phyloP scores from a whole-genome alignment of 2,888 invertebrate species.

The Hypomecis atomaria region DNA sequence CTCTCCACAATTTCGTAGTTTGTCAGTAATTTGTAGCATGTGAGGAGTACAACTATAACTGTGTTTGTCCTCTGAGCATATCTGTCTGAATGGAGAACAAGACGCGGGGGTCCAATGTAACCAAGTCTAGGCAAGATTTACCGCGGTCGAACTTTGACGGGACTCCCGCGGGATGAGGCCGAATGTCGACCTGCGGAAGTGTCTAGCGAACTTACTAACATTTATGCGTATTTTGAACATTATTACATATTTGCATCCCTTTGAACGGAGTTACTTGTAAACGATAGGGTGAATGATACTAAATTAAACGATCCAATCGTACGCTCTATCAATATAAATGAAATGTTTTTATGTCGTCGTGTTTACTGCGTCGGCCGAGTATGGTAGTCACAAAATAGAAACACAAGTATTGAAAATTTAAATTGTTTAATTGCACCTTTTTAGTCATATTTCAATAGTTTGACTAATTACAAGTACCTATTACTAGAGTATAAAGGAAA shows the following conservation, averaged over 20 bases:
- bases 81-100: conserved; percentile 61
- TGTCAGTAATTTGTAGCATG: conserved; percentile 33
- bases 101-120: conserved; percentile 60
- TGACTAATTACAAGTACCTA: no score
- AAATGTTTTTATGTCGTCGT: no score
- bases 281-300: no score
- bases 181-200: conserved; percentile 41
- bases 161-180: conserved; percentile 52
- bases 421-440: no score
- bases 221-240: conserved; percentile 27
- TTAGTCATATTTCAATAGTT: no score
- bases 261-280: background rate
- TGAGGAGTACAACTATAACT: conserved; percentile 48
- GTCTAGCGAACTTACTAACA: conserved; percentile 25
- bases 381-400: no score
- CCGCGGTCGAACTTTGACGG: conserved; percentile 71
- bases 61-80: conserved; percentile 53
- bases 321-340: no score
- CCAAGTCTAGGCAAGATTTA: conserved; percentile 58
- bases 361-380: no score
- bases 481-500: no score
- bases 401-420: no score
- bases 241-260: conserved; percentile 12
- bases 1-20: conserved; percentile 29
- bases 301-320: no score